Conservation (phyloP, 2,113 vertebrate genomes). For the Pygoscelis adeliae region DNA sequence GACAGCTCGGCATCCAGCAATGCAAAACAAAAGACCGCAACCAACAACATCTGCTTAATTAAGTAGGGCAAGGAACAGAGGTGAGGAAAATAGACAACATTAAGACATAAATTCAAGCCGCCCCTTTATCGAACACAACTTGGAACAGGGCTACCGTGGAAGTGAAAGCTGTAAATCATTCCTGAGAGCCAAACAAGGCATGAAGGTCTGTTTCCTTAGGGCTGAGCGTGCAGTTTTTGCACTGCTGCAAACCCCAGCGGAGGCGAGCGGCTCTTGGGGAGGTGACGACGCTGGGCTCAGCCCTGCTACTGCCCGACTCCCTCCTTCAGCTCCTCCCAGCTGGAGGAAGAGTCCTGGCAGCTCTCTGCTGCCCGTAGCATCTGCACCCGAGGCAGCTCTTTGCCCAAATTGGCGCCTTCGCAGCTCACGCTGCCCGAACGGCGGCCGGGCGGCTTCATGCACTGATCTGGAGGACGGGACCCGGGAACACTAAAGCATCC, state of each 20-base stretch:
- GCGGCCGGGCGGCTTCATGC: accelerated
- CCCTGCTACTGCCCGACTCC: background rate
- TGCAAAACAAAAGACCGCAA: background rate
- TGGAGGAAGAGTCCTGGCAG: background rate
- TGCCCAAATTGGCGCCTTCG: background rate
- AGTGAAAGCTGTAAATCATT: background rate
- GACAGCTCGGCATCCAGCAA: background rate
- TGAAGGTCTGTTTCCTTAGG: background rate
- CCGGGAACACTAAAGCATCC: accelerated
- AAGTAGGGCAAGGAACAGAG: background rate
- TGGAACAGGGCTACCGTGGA: background rate
- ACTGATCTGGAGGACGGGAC: background rate
- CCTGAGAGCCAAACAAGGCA: background rate
- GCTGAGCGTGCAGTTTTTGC: background rate
- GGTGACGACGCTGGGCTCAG: background rate
- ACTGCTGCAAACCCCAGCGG: background rate
- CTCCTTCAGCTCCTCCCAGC: background rate
- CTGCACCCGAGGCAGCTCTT: background rate
- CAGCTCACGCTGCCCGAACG: accelerated
- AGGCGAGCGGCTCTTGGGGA: background rate
- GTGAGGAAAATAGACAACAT: background rate
- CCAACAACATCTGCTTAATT: background rate
- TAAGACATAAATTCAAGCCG: background rate
- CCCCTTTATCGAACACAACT: background rate
- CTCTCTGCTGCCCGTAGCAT: background rate